Evolutionary conservation across 2,113 vertebrate species (phyloP), one percentile per base, ranked within the genome.

Genomic region (Psilopsiagon aymara): DNA sequence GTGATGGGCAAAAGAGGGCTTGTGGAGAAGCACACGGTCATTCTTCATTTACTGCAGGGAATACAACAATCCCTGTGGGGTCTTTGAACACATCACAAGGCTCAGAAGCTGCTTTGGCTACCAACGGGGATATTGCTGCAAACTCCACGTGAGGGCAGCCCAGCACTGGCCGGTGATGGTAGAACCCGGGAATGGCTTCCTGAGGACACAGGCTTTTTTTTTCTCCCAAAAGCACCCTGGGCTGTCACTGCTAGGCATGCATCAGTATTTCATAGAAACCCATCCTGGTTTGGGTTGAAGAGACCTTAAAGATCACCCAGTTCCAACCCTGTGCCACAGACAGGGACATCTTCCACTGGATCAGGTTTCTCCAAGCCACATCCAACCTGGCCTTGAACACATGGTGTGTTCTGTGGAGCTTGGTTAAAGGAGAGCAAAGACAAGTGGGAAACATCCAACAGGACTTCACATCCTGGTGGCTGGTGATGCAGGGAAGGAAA

Each of bases 1-100:
- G 57, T 59, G 57, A 35, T 16, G 57, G 13, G 57, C 21, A 59
- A n/a, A 59, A 59, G 21, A 59, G 21, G 57, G 57, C 33, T 59
- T 35, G 33, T 59, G 57, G 62, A 27, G 63, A 15, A 63, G n/a
- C 3, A 0, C 4, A 0, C 6, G 2, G 1, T 16, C 55, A 17
- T 24, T 5, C 23, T 19, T 44, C 2, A 4, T 16, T 41, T 13
- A 0, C 64, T 31, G 0, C 25, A 11, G 35, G 16, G 62, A 10
- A 24, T 5, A 4, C 0, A 1, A 2, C 13, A 25, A 1, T 5
- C 2, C 1, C 43, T 2, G 17, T 1, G 2, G 64, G 21, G 6
- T 4, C 19, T 43, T 70, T 8, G 17, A 35, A 13, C 19, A 0
- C 60, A 9, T 17, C 7, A 1, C 13, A 10, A 46, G 43, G 7